Conservation (phyloP, 2,888 invertebrate species). For the Taphrorychus bicolor region DNA sequence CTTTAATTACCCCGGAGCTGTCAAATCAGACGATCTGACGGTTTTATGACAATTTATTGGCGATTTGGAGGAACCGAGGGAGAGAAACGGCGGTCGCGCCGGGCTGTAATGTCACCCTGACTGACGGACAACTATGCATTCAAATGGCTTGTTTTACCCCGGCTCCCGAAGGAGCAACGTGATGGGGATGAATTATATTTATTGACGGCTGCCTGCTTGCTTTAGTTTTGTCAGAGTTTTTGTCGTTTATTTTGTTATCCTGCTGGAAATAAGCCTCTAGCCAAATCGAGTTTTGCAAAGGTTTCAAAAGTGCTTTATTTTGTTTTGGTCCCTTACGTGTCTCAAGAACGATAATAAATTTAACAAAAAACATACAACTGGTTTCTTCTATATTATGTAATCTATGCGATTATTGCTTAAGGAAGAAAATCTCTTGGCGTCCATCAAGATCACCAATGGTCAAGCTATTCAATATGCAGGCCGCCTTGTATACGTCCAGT, state of each 20-base stretch:
- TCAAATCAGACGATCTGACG: slow-evolving; percentile 77
- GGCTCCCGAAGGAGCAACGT: slow-evolving; percentile 38
- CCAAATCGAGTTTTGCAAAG: no score
- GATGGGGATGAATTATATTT: slow-evolving; percentile 41
- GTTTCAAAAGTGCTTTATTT: no score
- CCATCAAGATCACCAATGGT: slow-evolving; percentile 27
- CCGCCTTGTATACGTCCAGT: slow-evolving; percentile 42
- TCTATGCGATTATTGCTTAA: background rate
- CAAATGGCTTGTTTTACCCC: slow-evolving; percentile 74
- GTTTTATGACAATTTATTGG: slow-evolving; percentile 73
- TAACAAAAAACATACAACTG: no score
- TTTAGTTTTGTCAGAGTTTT: background rate
- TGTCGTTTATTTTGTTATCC: slow-evolving; percentile 5
- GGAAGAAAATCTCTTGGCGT: background rate
- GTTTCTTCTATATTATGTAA: no score
- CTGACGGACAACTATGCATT: slow-evolving; percentile 79
- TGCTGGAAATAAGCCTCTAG: background rate
- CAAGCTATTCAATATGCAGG: slow-evolving; percentile 40
- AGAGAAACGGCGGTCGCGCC: slow-evolving; percentile 55
- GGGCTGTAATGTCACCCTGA: slow-evolving; percentile 68
- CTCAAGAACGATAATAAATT: no score
- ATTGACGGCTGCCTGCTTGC: slow-evolving; percentile 31
- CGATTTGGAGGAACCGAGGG: slow-evolving; percentile 63
- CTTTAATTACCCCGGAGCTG: slow-evolving; percentile 64
- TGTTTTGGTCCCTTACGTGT: no score